Base-by-base conservation (phyloP, 2,888 invertebrate genomes). In the Aporophyla lueneburgensis region DNA sequence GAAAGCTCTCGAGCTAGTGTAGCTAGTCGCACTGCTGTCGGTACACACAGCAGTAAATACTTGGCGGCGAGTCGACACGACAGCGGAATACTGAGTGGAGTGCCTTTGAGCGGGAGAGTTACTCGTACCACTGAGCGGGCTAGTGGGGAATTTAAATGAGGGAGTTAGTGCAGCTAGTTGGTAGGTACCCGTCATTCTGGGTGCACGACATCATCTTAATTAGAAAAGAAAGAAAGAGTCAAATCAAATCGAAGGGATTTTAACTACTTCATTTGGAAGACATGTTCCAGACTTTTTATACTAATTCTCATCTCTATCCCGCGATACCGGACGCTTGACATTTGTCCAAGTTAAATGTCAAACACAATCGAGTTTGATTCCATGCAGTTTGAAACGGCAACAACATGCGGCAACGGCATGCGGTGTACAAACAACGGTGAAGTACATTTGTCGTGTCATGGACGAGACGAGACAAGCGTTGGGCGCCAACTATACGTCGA, bases 1-100 rank as follows among this genome's bases (percentile, higher is more conserved):
- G 87, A 80, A 75, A 76, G 83, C 80, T 78, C 76, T 80, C 71
- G 63, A 71, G 73, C 69, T 62, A 74, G 83, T 84, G 79, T 74
- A 82, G 76, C 76, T 85, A 76, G 75, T 83, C 68, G 83, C 61
- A 46, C 81, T 70, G 75, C 84, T 70, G 80, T 66, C 76, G 61
- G 76, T 79, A 81, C 84, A 83, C 76, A 73, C 71, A 67, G 78
- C 75, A 81, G 87, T 83, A 83, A 86, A 81, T 87, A 83, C 76
- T 84, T 71, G 78, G 78, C 83, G 83, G 84, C 82, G 87, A 85
- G 78, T 85, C 83, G 81, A 85, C 87, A 87, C 83, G 84, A 84
- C 79, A 74, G 78, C 75, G 75, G 87, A 86, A 87, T 86, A 85
- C 81, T 68, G 87, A 87, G 82, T 75, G 80, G 78, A 71, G 73